Base-by-base conservation (phyloP, 2,888 invertebrate genomes). In the Noctua janthe region DNA sequence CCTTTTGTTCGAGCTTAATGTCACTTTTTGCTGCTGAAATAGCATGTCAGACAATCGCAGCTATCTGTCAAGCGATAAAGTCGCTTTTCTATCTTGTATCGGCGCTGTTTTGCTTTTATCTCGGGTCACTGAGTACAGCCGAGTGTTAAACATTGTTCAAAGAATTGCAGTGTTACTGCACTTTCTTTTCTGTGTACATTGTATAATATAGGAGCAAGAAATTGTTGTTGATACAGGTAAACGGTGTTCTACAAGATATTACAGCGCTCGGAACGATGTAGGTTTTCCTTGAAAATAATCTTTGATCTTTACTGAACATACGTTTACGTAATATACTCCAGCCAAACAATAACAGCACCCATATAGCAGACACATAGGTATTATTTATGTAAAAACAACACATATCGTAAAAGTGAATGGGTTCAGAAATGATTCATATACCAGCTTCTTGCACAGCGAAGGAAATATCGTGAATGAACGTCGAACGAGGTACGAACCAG, bases 1-100 rank as follows among this genome's bases (percentile, higher is more conserved):
- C 91, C 94, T 93, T 95, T 96, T 96, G 96, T 96, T 95, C 91
- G 90, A 72, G 92, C 92, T 91, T 90, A 91, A 92, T 91, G 91
- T 91, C 91, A 93, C 88, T 94, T 94, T 95, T 94, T 94, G 91
- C 90, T 89, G 90, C 89, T 92, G 91, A 92, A 92, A 93, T 94
- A 93, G 92, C 93, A 91, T 92, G 93, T 94, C 93, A 92, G 92
- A 91, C 91, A 92, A 91, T 92, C 91, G 91, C 29, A 88, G 90
- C 89, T 91, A 92, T 93, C 92, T 92, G 93, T 93, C 92, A 91
- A 87, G 86, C 90, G 92, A 92, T 93, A 91, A 91, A 91, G 88
- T 91, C 88, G 91, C 93, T 94, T 95, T 95, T 95, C 93, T 94
- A 94, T 95, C 93, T 88, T 87, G 85, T 84, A 91, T 91, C 91